phyloP scores from a whole-genome alignment of 2,797 vertebrate species.

The Ciconia nigra region DNA sequence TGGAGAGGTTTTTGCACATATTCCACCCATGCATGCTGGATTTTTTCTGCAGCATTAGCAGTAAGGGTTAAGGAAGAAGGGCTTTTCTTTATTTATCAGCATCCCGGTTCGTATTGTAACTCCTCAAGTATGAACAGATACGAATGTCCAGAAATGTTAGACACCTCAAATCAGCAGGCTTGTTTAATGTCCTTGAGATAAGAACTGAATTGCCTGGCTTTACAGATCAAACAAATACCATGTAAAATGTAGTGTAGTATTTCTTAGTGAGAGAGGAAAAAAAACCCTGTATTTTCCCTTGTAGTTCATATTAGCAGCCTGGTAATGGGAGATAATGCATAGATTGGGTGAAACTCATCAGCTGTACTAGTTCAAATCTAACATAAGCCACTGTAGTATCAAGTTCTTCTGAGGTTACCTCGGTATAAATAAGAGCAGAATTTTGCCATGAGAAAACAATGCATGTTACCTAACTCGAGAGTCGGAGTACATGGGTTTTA shows the following conservation, averaged over 20 bases:
- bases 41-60: neutral
- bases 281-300: neutral
- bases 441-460: neutral
- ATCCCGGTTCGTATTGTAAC: neutral
- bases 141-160: neutral
- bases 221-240: neutral
- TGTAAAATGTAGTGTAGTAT: neutral
- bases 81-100: neutral
- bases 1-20: neutral
- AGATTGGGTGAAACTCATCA: neutral
- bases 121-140: neutral
- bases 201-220: neutral
- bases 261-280: neutral
- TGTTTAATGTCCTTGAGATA: constrained; percentile 23
- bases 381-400: neutral
- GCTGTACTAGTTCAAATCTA: neutral
- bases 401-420: neutral
- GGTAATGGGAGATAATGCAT: neutral
- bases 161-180: neutral
- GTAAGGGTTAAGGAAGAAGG: neutral
- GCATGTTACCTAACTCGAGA: neutral
- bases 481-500: neutral
- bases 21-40: neutral
- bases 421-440: neutral
- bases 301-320: neutral